Base-by-base conservation (phyloP, 2,888 invertebrate genomes). In the Drosophila meridionalis region DNA sequence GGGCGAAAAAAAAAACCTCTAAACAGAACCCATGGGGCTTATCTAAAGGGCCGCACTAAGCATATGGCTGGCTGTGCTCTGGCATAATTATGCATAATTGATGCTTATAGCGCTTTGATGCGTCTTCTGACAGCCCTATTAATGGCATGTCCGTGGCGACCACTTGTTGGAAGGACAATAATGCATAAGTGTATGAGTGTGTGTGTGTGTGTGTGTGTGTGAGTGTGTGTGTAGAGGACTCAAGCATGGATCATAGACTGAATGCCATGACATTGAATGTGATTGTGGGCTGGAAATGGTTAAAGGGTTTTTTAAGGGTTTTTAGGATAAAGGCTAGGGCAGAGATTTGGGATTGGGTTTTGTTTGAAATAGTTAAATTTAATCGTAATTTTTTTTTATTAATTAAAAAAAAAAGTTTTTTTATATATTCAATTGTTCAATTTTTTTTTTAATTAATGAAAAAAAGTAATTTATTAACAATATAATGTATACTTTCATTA, bases 51-150 rank as follows among this genome's bases (percentile, higher is more conserved):
- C 3, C 14, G 32, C n/a, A 11, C 0, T 30, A 5, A 34, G 32
- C n/a, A 36, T 50, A 12, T 45, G 38, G 43, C 47, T 45, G 38
- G 43, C 47, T 83, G 80, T 80, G 69, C 63, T 28, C 43, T 71
- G 43, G 80, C 78, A 88, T 87, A 87, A 89, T 87, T 80, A 79
- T 85, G 83, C 86, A 81, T 81, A 89, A 87, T 89, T 87, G 81
- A 66, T 73, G 75, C 73, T 80, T 58, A 68, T 50, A 68, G 70
- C 57, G 66, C 85, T 80, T 82, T 87, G 80, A 87, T 85, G 78
- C 70, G 58, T 58, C 56, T 50, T 50, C 60, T 60, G 57, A 65
- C 57, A 48, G 64, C 66, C 52, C 30, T 52, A 69, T 64, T 52
- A 66, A 69, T 66, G 52, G 47, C 69, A 57, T 75, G 74, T 60